These are phyloP conservation scores for Scaptomyza cyrtandrae DNA, from an alignment of 2,888 invertebrate species.

Conservation along the genomic window DNA sequence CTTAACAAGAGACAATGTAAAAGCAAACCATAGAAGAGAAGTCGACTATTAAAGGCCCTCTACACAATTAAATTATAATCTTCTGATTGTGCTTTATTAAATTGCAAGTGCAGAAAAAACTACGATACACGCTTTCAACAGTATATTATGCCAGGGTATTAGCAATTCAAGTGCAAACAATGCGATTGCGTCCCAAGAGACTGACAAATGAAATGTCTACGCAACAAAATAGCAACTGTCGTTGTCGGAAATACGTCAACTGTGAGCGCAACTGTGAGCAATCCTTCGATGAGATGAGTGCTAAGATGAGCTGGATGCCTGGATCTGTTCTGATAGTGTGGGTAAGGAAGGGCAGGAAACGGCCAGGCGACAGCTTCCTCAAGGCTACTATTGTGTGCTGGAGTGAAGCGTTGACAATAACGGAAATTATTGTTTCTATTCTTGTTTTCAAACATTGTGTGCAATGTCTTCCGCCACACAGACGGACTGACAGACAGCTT, in stretches of 20 bases:
- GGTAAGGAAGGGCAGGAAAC: constrained; percentile 57
- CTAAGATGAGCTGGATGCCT: constrained; percentile 24
- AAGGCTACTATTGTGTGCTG: constrained; percentile 52
- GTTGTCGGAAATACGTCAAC: constrained; percentile 70
- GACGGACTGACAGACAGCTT: constrained; percentile 8
- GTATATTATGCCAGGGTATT: constrained; percentile 31
- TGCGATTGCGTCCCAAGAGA: constrained; percentile 47
- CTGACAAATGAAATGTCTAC: constrained; percentile 57
- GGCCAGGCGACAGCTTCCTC: constrained; percentile 52
- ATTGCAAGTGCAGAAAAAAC: background rate
- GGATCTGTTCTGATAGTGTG: constrained; percentile 15
- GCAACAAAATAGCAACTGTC: constrained; percentile 71
- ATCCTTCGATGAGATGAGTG: constrained; percentile 55
- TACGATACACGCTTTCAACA: constrained; percentile 1
- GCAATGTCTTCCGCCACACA: constrained; percentile 8
- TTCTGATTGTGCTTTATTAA: background rate
- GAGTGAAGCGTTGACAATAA: constrained; percentile 52
- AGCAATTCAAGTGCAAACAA: constrained; percentile 55
- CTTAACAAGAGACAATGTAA: background rate
- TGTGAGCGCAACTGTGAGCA: constrained; percentile 37
- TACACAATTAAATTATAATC: background rate
- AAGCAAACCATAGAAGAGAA: background rate
- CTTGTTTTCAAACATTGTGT: constrained; percentile 41
- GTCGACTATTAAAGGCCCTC: background rate
- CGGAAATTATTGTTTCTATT: constrained; percentile 75